These are phyloP conservation scores for Megamerina dolium DNA, from an alignment of 2,888 invertebrate species.

Conservation along the genomic window DNA sequence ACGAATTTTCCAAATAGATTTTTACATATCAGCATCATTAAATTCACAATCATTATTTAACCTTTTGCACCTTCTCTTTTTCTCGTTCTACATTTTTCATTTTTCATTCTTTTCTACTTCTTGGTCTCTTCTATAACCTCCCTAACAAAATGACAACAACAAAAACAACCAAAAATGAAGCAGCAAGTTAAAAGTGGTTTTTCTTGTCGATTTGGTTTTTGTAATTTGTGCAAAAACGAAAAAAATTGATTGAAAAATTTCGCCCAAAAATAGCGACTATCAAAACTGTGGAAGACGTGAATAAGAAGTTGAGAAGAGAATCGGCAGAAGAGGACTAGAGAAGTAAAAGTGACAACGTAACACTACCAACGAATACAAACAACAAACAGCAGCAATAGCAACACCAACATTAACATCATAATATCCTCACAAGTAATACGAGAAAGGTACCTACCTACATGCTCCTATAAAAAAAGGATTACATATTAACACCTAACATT, in stretches of 20 bases:
- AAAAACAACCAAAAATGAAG: not conserved
- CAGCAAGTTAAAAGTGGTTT: conserved; percentile 11
- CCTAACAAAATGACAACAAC: not conserved
- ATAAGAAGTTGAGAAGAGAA: not conserved
- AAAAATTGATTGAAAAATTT: conserved; percentile 10
- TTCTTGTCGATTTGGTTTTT: conserved; percentile 8
- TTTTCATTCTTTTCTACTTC: not conserved
- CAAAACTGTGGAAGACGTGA: not conserved
- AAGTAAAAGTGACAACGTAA: conserved; percentile 14
- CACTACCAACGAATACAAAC: not conserved
- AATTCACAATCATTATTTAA: too few relatives aligned
- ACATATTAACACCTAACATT: too few relatives aligned
- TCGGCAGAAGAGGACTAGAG: not conserved
- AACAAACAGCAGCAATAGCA: conserved; percentile 2
- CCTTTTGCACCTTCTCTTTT: too few relatives aligned
- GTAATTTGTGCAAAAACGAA: conserved; percentile 3
- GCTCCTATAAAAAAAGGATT: too few relatives aligned
- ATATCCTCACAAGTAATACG: too few relatives aligned
- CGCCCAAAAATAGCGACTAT: conserved; percentile 8
- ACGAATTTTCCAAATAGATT: too few relatives aligned
- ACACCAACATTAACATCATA: too few relatives aligned
- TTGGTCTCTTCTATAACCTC: too few relatives aligned
- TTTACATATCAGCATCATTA: too few relatives aligned
- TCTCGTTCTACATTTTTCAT: not conserved
- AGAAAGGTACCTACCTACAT: too few relatives aligned